These are phyloP conservation scores for Agonopterix arenella DNA, from an alignment of 2,888 invertebrate species.

Conservation along the genomic window DNA sequence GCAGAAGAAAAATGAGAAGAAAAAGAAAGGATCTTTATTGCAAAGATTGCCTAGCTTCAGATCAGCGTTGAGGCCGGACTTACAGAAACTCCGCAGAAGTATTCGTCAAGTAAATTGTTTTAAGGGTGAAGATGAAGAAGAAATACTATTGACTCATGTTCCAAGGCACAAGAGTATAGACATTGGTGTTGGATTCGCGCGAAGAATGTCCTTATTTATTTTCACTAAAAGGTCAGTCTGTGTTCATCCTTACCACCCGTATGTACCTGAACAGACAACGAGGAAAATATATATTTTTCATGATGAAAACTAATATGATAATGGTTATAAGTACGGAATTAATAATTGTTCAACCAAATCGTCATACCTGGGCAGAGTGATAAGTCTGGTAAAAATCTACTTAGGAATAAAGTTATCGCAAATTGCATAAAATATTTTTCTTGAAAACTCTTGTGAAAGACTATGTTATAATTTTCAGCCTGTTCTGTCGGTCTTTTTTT, in stretches of 20 bases:
- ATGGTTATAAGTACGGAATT: too few relatives aligned
- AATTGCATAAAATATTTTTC: too few relatives aligned
- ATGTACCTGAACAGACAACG: constrained; percentile 56
- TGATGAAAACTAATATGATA: not conserved
- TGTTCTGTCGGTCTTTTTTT: too few relatives aligned
- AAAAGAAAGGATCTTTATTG: constrained; percentile 23
- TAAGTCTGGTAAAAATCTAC: too few relatives aligned
- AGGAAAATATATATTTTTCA: constrained; percentile 49
- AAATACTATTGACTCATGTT: constrained; percentile 42
- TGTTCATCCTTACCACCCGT: constrained; percentile 66
- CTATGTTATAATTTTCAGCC: too few relatives aligned
- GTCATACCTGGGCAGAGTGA: too few relatives aligned
- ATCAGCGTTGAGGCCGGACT: constrained; percentile 35
- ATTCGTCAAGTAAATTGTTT: constrained; percentile 53
- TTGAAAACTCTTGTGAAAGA: too few relatives aligned
- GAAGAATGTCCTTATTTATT: constrained; percentile 57
- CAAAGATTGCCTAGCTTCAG: constrained; percentile 37
- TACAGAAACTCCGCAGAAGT: constrained; percentile 37
- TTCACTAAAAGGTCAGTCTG: constrained; percentile 60
- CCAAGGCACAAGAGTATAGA: constrained; percentile 62
- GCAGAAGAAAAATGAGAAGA: constrained; percentile 20
- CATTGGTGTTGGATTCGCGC: constrained; percentile 57
- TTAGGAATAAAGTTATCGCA: too few relatives aligned
- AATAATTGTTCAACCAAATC: too few relatives aligned
- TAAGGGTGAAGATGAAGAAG: constrained; percentile 37